Conservation (phyloP, 2,888 invertebrate genomes). For the Cetonia aurata region DNA sequence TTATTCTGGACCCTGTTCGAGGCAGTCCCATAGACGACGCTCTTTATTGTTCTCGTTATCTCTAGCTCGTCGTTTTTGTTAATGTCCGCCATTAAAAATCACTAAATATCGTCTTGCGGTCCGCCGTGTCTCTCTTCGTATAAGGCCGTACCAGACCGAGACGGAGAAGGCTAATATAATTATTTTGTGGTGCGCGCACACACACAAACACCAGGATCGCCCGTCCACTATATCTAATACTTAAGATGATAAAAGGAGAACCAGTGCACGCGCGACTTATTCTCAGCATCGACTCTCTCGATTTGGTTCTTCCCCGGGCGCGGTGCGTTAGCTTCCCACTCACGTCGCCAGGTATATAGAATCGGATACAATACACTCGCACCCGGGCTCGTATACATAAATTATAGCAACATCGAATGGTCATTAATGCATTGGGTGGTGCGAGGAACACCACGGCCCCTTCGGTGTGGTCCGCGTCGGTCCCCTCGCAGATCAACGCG, state of each 20-base stretch:
- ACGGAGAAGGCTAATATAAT: neutral
- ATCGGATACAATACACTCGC: constrained; percentile 12
- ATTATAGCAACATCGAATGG: constrained; percentile 66
- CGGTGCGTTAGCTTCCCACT: constrained; percentile 50
- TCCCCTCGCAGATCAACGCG: constrained; percentile 50
- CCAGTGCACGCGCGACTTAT: constrained; percentile 1
- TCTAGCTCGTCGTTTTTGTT: constrained; percentile 38
- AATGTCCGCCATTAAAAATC: constrained; percentile 45
- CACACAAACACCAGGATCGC: constrained; percentile 46
- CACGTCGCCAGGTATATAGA: constrained; percentile 48
- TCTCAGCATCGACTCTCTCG: neutral
- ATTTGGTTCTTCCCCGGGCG: neutral
- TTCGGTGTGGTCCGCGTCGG: constrained; percentile 53
- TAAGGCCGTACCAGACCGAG: neutral
- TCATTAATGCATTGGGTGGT: constrained; percentile 65
- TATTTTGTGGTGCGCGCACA: constrained; percentile 20
- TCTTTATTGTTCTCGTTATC: constrained; percentile 33
- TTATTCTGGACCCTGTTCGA: constrained; percentile 18
- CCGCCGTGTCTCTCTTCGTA: neutral
- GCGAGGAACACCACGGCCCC: constrained; percentile 44
- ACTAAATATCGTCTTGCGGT: constrained; percentile 20
- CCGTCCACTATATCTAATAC: constrained; percentile 60
- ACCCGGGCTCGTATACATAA: constrained; percentile 57
- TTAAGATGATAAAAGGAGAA: constrained; percentile 61
- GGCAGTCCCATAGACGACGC: constrained; percentile 10